Evolutionary conservation across 1,140 invertebrate species (phyloP).

Genomic region (Drosophila nigrodunni): DNA sequence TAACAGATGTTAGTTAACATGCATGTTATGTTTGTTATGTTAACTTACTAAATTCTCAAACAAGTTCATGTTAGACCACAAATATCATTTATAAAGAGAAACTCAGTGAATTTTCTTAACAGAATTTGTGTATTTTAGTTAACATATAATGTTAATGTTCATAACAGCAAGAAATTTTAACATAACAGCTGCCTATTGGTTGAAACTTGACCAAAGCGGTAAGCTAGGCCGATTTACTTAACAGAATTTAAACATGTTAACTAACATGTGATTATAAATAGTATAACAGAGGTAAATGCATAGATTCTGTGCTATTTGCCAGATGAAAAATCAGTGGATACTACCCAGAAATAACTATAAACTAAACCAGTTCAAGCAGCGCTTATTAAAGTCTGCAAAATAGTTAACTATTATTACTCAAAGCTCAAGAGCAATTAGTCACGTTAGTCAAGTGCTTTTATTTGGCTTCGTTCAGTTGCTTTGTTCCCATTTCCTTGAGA

Average conservation of each 20-base stretch:
- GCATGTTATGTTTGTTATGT: neutral
- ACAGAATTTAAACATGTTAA: neutral
- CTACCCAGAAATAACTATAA: neutral
- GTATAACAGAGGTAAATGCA: neutral
- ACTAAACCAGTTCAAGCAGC: neutral
- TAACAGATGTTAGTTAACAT: slow-evolving; percentile 3
- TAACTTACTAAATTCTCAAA: too few relatives aligned
- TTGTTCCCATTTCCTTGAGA: slow-evolving; percentile 2
- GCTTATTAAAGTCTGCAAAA: neutral
- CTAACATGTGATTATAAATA: neutral
- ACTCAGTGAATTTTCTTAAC: neutral
- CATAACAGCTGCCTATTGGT: neutral
- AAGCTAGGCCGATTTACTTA: too few relatives aligned
- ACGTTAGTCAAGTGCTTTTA: slow-evolving; percentile 2
- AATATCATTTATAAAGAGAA: too few relatives aligned
- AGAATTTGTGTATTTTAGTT: neutral
- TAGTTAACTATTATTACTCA: neutral
- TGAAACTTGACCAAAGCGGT: neutral
- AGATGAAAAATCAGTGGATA: too few relatives aligned
- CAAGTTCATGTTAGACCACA: too few relatives aligned
- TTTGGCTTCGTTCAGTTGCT: slow-evolving; percentile 4
- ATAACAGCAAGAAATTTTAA: neutral
- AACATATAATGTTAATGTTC: neutral
- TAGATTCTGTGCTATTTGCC: too few relatives aligned
- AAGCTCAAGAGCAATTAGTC: slow-evolving; percentile 12